phyloP scores from a whole-genome alignment of 30 jellyfish, hydroid and myxozoan species.

The Turritopsis dohrnii region DNA sequence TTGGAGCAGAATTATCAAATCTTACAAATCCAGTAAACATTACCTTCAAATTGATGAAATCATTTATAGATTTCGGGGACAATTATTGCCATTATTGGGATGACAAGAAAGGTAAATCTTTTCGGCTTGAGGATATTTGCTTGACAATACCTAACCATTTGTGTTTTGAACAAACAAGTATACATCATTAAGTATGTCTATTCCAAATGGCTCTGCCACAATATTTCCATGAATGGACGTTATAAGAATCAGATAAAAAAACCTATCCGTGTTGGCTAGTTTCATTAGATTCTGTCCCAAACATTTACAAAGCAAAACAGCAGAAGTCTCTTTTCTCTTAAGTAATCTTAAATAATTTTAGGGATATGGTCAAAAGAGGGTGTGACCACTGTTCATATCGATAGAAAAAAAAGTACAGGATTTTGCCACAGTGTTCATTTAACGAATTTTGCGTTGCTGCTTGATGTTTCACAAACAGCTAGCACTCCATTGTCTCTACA shows the following conservation, averaged over 20 bases:
- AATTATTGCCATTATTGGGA: conserved; percentile 45
- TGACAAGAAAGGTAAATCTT: conserved; percentile 6
- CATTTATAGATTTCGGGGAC: conserved; percentile 26
- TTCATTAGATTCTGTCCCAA: no score
- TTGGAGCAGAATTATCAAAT: conserved; percentile 49
- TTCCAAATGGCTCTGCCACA: no score
- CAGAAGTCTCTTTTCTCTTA: neutral
- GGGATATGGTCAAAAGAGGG: conserved; percentile 1
- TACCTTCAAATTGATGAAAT: conserved; percentile 3
- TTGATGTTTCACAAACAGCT: conserved; percentile 35
- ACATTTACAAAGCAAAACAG: neutral
- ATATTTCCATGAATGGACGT: no score
- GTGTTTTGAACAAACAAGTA: no score
- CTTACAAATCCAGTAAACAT: conserved; percentile 32
- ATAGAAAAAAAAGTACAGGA: neutral
- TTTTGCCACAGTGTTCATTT: conserved; percentile 34
- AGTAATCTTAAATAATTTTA: no score
- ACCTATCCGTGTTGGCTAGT: no score
- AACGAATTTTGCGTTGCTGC: conserved; percentile 42
- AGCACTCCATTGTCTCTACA: conserved; percentile 29
- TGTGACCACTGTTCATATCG: neutral
- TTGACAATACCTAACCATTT: no score
- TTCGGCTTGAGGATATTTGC: neutral
- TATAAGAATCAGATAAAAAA: no score
- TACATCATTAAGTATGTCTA: no score